These are phyloP conservation scores for Lasioglossum pauxillum DNA, from an alignment of 2,888 invertebrate genomes.

Conservation along the genomic window DNA sequence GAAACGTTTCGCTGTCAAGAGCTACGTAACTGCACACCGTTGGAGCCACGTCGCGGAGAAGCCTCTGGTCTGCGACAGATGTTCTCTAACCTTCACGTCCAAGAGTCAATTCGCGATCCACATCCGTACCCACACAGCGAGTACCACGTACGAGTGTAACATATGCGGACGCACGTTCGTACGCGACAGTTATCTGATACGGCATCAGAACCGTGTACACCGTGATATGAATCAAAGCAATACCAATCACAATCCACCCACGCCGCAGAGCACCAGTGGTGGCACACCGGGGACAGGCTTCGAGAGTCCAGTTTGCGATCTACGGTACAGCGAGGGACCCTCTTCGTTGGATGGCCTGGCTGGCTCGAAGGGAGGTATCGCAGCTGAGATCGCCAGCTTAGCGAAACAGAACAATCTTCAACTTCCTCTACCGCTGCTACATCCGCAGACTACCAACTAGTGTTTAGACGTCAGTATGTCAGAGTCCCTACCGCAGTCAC, in stretches of 20 bases:
- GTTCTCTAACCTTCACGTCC: conserved; percentile 90
- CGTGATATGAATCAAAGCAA: conserved; percentile 84
- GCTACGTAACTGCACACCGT: conserved; percentile 92
- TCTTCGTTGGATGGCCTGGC: conserved; percentile 81
- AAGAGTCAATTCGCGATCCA: conserved; percentile 91
- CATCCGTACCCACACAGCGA: conserved; percentile 90
- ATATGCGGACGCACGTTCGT: conserved; percentile 91
- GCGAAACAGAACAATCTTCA: conserved; percentile 83
- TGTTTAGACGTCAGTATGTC: conserved; percentile 81
- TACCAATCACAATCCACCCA: conserved; percentile 82
- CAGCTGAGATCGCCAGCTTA: conserved; percentile 82
- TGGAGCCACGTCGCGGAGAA: conserved; percentile 93
- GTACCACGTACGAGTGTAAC: conserved; percentile 90
- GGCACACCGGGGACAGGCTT: conserved; percentile 81
- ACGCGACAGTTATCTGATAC: conserved; percentile 91
- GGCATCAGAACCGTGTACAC: conserved; percentile 92
- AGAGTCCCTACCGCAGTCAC: conserved; percentile 76
- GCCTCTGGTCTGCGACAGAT: conserved; percentile 90
- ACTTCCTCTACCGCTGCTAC: conserved; percentile 83
- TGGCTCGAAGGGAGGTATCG: conserved; percentile 79
- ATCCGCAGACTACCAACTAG: conserved; percentile 84
- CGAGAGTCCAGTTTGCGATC: conserved; percentile 83
- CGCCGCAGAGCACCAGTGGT: conserved; percentile 81
- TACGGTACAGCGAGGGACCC: conserved; percentile 83
- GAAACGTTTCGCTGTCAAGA: conserved; percentile 92